These are phyloP conservation scores for Grallaria varia DNA, from an alignment of 2,113 vertebrate genomes.

Conservation along the genomic window DNA sequence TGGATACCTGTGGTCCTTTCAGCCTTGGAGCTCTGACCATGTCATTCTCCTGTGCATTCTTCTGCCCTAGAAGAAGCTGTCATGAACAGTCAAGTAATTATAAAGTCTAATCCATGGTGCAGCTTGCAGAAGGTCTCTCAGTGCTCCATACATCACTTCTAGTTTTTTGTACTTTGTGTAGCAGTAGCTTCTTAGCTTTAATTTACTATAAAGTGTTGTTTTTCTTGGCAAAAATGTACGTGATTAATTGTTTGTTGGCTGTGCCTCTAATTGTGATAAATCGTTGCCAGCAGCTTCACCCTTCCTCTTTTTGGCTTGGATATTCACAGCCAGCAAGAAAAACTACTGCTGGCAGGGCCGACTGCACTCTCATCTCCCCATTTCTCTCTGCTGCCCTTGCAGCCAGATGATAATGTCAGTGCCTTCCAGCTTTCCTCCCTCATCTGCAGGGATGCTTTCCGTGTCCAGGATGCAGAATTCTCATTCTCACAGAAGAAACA, in stretches of 20 bases:
- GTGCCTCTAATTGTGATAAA: not conserved
- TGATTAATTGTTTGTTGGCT: conserved; percentile 51
- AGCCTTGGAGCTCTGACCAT: not conserved
- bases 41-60: not conserved
- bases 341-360: not conserved
- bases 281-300: not conserved
- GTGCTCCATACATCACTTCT: not conserved
- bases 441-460: not conserved
- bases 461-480: not conserved
- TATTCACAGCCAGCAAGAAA: not conserved
- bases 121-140: not conserved
- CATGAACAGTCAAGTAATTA: not conserved
- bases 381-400: not conserved
- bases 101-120: not conserved
- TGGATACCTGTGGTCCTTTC: not conserved
- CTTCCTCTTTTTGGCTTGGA: not conserved
- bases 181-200: not conserved
- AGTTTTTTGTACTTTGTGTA: not conserved
- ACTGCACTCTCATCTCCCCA: not conserved
- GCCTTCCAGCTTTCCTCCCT: not conserved
- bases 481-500: not conserved
- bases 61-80: not conserved
- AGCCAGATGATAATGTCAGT: not conserved
- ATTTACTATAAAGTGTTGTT: conserved; percentile 35
- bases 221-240: not conserved